A percentile compares a stretch with the other conserved stretches of the same genome.
Evolutionary conservation across 2,113 vertebrate genomes (phyloP).

Genomic region (Cairina moschata): DNA sequence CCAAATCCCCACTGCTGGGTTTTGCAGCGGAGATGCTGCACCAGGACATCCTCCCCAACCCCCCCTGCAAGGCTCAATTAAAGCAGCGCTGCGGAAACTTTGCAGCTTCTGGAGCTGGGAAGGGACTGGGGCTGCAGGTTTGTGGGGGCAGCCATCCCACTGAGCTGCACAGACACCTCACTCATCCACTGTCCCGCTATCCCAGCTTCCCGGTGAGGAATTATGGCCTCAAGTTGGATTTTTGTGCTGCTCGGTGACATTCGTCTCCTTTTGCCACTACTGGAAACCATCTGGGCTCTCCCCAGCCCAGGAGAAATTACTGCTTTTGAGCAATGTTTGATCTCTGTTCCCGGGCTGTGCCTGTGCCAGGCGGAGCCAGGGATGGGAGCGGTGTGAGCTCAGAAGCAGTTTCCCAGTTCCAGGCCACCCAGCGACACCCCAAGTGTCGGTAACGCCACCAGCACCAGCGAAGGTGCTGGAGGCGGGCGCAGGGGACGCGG

Average conservation of each 20-base stretch:
- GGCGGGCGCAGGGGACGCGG: neutral
- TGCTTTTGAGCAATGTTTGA: constrained; percentile 40
- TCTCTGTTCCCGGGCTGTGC: constrained; percentile 2
- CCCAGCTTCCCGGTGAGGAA: neutral
- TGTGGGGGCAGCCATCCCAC: neutral
- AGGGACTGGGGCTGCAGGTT: neutral
- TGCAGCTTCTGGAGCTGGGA: neutral
- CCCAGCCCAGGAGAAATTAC: neutral
- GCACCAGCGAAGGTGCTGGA: neutral
- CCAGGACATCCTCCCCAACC: accelerated
- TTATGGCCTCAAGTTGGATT: neutral
- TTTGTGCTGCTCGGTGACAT: neutral
- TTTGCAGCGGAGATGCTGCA: neutral
- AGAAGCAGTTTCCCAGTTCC: neutral
- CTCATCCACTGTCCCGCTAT: neutral
- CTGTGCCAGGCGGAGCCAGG: neutral
- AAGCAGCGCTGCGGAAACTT: neutral
- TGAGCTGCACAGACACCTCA: accelerated
- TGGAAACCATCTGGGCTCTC: neutral
- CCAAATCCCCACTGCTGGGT: accelerated
- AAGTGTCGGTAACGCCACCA: neutral
- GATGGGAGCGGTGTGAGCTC: neutral
- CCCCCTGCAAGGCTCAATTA: neutral
- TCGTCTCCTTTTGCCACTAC: neutral
- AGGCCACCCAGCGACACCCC: neutral